Conservation (phyloP, 30 jellyfish, hydroid and myxozoan species). For the Sanderia malayensis region DNA sequence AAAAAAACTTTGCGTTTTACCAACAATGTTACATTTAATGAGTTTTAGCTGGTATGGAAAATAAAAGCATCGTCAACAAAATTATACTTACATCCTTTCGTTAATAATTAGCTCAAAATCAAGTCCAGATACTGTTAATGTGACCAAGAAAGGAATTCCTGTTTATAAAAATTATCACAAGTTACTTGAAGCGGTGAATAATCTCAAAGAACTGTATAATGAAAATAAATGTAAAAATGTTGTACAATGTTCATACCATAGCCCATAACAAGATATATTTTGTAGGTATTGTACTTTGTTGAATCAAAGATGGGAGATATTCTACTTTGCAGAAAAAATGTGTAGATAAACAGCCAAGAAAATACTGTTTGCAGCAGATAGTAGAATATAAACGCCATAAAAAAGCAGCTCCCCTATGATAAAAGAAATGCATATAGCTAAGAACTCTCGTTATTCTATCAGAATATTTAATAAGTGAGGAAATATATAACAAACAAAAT, state of each 20-base stretch:
- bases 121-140: conserved; percentile 85
- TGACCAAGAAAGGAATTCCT: conserved; percentile 84
- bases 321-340: conserved; percentile 80
- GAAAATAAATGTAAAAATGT: too few species aligned
- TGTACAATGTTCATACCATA: conserved; percentile 77
- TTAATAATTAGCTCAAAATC: conserved; percentile 38
- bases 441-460: too few species aligned
- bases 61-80: too few species aligned
- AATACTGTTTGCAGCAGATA: conserved; percentile 88
- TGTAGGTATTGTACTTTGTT: conserved; percentile 80
- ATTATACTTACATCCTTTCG: conserved; percentile 70
- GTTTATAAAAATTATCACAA: too few species aligned
- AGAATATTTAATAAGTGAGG: too few species aligned
- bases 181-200: too few species aligned
- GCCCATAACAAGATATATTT: conserved; percentile 76
- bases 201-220: too few species aligned
- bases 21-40: background rate
- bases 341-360: conserved; percentile 82
- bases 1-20: too few species aligned
- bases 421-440: too few species aligned
- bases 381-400: conserved; percentile 74
- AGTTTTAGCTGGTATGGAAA: too few species aligned
- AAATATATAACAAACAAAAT: too few species aligned
- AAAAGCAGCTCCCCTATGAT: conserved; percentile 71
- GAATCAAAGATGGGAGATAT: conserved; percentile 75